Evolutionary conservation across 2,888 invertebrate genomes (phyloP).

Genomic region (Laothoe populi): DNA sequence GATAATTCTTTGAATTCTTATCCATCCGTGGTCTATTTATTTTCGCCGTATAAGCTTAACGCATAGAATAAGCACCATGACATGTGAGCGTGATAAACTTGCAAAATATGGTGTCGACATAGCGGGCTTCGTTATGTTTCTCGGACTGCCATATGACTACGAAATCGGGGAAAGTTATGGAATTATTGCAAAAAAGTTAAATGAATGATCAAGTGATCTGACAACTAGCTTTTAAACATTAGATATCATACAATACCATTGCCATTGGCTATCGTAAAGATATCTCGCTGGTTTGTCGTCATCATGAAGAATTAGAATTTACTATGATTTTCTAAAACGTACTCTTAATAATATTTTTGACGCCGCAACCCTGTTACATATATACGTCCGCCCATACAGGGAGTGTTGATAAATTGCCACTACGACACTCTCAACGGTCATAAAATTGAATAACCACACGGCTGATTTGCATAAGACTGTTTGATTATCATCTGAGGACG

Average conservation of each 20-base stretch:
- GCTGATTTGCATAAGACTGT: constrained; percentile 74
- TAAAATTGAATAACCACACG: constrained; percentile 69
- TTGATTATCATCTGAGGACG: constrained; percentile 64
- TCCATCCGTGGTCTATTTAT: constrained; percentile 35
- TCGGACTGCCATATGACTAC: constrained; percentile 40
- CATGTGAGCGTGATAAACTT: constrained; percentile 48
- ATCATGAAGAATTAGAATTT: no score
- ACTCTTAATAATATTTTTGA: not conserved
- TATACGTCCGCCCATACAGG: constrained; percentile 53
- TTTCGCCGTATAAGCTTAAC: constrained; percentile 36
- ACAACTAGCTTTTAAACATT: no score
- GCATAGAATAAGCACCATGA: constrained; percentile 39
- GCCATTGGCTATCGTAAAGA: no score
- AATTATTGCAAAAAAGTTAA: constrained; percentile 33
- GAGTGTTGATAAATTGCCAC: constrained; percentile 60
- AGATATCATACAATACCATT: no score
- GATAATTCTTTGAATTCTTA: not conserved
- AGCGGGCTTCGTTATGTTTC: constrained; percentile 51
- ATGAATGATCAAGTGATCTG: not conserved
- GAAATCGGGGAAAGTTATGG: constrained; percentile 30
- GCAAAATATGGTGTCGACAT: constrained; percentile 60
- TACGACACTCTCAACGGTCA: constrained; percentile 60
- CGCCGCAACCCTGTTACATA: not conserved
- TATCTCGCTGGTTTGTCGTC: no score
- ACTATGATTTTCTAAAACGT: not conserved